Percentiles rank a stretch among this genome's conserved stretches.
Conservation (phyloP, 35 echinoderm and acorn worm species). For the Anneissia japonica region DNA sequence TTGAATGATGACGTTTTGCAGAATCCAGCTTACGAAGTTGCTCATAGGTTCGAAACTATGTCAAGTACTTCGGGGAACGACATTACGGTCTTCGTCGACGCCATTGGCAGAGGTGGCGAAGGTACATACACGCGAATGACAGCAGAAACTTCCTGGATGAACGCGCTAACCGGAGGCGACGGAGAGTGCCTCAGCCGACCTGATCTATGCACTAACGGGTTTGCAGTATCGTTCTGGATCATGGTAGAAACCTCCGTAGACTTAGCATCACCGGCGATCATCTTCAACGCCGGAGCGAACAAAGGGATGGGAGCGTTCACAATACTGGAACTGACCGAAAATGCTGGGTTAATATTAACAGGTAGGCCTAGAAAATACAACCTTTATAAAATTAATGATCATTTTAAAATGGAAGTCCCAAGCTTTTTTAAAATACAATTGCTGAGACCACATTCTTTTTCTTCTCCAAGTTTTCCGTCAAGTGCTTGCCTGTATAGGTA, state of each 20-base stretch:
- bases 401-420: no score
- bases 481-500: no score
- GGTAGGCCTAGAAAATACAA: background rate
- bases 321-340: background rate
- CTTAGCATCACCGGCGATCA: background rate
- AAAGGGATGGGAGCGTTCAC: background rate
- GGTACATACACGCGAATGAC: background rate
- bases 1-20: background rate
- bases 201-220: slow-evolving; percentile 36
- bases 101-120: background rate
- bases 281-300: background rate
- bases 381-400: background rate
- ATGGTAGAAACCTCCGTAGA: background rate
- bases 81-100: background rate
- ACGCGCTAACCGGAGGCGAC: background rate
- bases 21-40: background rate
- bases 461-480: no score
- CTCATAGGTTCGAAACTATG: background rate
- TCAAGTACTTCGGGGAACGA: background rate
- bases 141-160: background rate
- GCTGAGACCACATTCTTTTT: no score
- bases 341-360: background rate
- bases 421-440: no score
- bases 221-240: slow-evolving; percentile 71
- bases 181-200: slow-evolving; percentile 52